Evolutionary conservation across 2,113 vertebrate genomes (phyloP).

Genomic region (Pterophyllum scalare): DNA sequence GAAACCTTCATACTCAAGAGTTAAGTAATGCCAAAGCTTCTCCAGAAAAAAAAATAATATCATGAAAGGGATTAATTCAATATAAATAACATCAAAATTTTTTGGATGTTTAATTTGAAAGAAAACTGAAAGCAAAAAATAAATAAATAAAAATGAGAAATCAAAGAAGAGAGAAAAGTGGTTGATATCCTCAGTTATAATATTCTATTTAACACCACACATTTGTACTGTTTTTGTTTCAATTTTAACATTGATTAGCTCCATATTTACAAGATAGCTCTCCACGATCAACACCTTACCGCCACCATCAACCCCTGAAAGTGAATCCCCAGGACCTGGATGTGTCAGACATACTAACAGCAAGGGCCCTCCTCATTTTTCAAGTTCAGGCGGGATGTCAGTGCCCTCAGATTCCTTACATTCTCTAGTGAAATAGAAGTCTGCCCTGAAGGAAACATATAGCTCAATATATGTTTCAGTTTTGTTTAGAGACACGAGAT

Average conservation of each 20-base stretch:
- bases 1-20: background rate
- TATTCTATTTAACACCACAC: background rate
- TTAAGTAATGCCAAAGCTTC: background rate
- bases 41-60: background rate
- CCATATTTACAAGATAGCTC: background rate
- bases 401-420: slow-evolving; percentile 61
- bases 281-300: slow-evolving; percentile 13
- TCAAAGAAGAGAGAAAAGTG: background rate
- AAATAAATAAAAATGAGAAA: background rate
- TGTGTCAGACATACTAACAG: slow-evolving; percentile 27
- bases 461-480: slow-evolving; percentile 40
- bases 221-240: slow-evolving; percentile 4
- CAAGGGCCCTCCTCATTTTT: slow-evolving; percentile 52
- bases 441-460: slow-evolving; percentile 45
- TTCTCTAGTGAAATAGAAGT: slow-evolving; percentile 62
- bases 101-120: background rate
- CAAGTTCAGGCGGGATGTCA: slow-evolving; percentile 68
- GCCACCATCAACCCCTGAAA: slow-evolving; percentile 26
- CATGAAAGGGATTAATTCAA: background rate
- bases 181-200: background rate
- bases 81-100: background rate
- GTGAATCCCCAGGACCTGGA: slow-evolving; percentile 7
- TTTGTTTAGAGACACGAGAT: slow-evolving; percentile 51
- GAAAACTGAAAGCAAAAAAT: background rate
- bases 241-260: background rate